Conservation (phyloP, 2,888 invertebrate species). For the Eristalis pertinax region DNA sequence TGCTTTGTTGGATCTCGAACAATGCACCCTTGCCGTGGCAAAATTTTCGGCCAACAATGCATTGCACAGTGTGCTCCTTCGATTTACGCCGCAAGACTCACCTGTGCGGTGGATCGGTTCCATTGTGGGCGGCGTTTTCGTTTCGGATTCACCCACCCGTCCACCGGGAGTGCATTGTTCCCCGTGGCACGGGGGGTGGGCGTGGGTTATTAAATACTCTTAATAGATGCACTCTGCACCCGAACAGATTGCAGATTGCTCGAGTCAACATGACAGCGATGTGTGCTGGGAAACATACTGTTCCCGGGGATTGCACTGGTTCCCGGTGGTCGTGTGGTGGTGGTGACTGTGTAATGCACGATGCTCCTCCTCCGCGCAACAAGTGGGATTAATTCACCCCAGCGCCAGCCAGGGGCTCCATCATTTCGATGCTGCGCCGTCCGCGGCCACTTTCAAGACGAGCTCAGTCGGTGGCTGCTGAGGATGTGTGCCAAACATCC, state of each 20-base stretch:
- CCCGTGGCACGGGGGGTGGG: no score
- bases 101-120: neutral
- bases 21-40: neutral
- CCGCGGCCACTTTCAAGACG: neutral
- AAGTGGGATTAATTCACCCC: constrained; percentile 22
- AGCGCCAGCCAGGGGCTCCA: neutral
- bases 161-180: neutral
- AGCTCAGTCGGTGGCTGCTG: neutral
- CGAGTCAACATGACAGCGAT: constrained; percentile 23
- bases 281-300: constrained; percentile 37
- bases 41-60: constrained; percentile 41
- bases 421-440: neutral
- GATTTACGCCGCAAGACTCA: constrained; percentile 47
- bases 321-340: neutral
- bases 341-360: neutral
- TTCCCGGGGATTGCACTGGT: neutral
- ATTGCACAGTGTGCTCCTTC: constrained; percentile 9
- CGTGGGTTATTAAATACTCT: constrained; percentile 20
- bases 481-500: constrained; percentile 10
- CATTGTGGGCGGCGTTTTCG: neutral
- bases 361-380: constrained; percentile 32
- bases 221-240: constrained; percentile 2
- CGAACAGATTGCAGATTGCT: constrained; percentile 32
- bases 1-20: constrained; percentile 27
- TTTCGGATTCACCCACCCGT: neutral